Conservation (phyloP, 2,113 vertebrate species). For the Daphoenositta chrysoptera region DNA sequence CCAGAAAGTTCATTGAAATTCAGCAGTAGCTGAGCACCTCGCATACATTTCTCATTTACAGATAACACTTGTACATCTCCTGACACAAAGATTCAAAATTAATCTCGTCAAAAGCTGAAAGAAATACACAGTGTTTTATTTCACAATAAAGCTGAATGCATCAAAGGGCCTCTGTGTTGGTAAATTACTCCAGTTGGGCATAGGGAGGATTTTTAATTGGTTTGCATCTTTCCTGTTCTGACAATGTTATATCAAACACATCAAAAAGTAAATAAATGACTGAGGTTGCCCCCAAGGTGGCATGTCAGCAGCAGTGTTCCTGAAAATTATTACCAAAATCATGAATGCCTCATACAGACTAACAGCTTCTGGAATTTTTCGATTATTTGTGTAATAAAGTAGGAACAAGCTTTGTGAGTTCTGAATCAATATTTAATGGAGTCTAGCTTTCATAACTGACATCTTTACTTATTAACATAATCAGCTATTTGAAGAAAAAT, state of each 20-base stretch:
- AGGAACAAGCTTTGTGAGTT: background rate
- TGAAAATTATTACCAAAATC: conserved; percentile 56
- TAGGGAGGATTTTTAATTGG: conserved; percentile 63
- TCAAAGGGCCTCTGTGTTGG: conserved; percentile 16
- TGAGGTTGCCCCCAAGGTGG: conserved; percentile 29
- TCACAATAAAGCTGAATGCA: conserved; percentile 61
- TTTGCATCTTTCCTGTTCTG: conserved; percentile 49
- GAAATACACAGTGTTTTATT: conserved; percentile 43
- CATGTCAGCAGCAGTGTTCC: conserved; percentile 26
- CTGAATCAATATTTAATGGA: conserved; percentile 51
- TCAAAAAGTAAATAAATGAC: conserved; percentile 64
- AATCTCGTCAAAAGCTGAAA: conserved; percentile 52
- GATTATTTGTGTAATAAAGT: conserved; percentile 43
- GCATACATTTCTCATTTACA: conserved; percentile 65
- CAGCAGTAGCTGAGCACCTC: conserved; percentile 41
- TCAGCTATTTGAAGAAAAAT: conserved; percentile 27
- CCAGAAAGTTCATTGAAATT: conserved; percentile 72
- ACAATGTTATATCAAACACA: conserved; percentile 47
- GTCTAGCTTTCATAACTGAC: background rate
- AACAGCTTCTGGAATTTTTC: background rate
- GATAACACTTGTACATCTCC: conserved; percentile 67
- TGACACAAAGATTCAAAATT: conserved; percentile 68
- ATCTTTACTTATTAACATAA: conserved; percentile 29
- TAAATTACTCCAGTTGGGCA: conserved; percentile 50
- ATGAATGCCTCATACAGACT: conserved; percentile 1